Percentiles rank a stretch among this genome's conserved stretches.
These are phyloP conservation scores for Callopanchax toddi DNA, from an alignment of 2,113 vertebrate species.

Conservation along the genomic window DNA sequence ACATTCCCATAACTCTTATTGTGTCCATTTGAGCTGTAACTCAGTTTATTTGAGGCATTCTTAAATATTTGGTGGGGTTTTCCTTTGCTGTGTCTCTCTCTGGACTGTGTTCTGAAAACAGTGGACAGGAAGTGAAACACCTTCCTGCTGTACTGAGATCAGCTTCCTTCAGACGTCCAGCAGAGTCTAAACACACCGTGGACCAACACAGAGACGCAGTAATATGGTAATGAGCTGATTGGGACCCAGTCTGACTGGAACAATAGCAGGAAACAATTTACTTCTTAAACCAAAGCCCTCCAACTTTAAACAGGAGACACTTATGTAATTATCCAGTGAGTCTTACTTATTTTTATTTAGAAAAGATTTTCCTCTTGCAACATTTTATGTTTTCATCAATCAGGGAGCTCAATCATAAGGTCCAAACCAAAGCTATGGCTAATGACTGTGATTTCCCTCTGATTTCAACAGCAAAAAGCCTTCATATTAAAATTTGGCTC, in stretches of 20 bases:
- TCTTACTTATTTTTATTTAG: background rate
- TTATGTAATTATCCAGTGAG: conserved; percentile 4
- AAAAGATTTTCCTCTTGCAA: background rate
- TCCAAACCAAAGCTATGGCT: conserved; percentile 14
- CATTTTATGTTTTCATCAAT: background rate
- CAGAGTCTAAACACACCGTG: conserved; percentile 11
- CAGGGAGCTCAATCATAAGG: background rate
- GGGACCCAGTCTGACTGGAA: background rate
- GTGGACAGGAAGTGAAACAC: conserved; percentile 69
- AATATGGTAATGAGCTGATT: background rate
- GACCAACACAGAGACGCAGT: background rate
- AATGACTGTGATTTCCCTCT: conserved; percentile 18
- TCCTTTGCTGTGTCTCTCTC: conserved; percentile 35
- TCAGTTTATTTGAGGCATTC: conserved; percentile 27
- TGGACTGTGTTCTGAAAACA: conserved; percentile 31
- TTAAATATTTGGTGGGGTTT: conserved; percentile 26
- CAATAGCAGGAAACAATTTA: conserved; percentile 34
- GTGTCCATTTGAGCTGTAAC: background rate
- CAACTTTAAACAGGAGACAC: conserved; percentile 8
- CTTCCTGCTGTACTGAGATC: conserved; percentile 67
- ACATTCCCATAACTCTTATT: background rate
- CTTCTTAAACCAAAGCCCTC: background rate
- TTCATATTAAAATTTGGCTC: conserved; percentile 9
- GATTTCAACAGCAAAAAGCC: background rate
- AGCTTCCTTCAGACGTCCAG: conserved; percentile 43